phyloP scores from a whole-genome alignment of 1,140 invertebrate species.

The Dryas iulia region DNA sequence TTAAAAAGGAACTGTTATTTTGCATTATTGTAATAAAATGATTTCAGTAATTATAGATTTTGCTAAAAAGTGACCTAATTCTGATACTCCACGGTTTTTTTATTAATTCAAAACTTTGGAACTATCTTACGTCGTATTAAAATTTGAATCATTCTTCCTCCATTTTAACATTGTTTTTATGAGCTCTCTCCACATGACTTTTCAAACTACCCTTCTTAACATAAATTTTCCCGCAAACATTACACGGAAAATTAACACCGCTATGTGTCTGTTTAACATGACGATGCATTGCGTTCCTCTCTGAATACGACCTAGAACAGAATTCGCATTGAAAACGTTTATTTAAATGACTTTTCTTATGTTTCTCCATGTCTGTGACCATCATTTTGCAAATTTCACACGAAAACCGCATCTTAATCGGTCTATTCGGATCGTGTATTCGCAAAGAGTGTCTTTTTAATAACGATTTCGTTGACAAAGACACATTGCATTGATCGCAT shows the following conservation, averaged over 20 bases:
- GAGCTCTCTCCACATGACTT: not conserved
- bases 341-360: slow-evolving; percentile 15
- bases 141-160: not conserved
- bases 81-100: too few species aligned
- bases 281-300: slow-evolving; percentile 9
- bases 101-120: too few species aligned
- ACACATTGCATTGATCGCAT: slow-evolving; percentile 10
- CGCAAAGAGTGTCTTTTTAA: not conserved
- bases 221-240: slow-evolving; percentile 16
- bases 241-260: slow-evolving; percentile 6
- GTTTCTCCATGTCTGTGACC: slow-evolving; percentile 18
- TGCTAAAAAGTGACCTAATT: too few species aligned
- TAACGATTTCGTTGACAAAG: not conserved
- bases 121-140: too few species aligned
- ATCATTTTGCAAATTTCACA: slow-evolving; percentile 21
- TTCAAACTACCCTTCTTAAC: not conserved
- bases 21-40: too few species aligned
- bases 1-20: too few species aligned
- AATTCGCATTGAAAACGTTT: slow-evolving; percentile 3
- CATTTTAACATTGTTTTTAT: not conserved
- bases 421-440: slow-evolving; percentile 5
- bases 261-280: slow-evolving; percentile 17
- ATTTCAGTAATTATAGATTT: too few species aligned
- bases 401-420: not conserved
- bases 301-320: slow-evolving; percentile 14